Base-by-base conservation (phyloP, 2,888 invertebrate species). In the Tholera decimalis region DNA sequence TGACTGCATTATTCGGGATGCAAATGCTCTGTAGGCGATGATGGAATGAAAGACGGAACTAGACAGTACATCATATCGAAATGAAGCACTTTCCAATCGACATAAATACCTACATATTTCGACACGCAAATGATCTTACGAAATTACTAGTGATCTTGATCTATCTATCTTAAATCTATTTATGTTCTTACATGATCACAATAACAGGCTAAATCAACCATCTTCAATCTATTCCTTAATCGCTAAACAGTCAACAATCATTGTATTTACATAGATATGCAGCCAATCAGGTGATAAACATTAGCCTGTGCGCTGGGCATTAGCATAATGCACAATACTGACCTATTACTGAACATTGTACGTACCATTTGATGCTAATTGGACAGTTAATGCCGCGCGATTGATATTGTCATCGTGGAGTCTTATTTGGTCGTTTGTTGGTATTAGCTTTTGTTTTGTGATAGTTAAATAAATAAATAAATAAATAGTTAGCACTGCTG, bases 241-340 rank as follows among this genome's bases (percentile, higher is more conserved):
- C 79, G 79, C 79, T 74, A 41, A 67, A 76, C 70, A 73, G 82
- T 80, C 80, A 82, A 80, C 80, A 82, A 66, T 66, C 64, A 50
- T 61, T 62, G 73, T 80, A 81, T 85, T 84, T 83, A 80, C 85
- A 85, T 85, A 84, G 84, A 84, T 80, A 83, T 55, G 83, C 64
- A 71, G 63, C 63, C 80, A 80, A 79, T 80, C 80, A 80, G 73
- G 82, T 73, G 78, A 83, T 83, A 84, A 85, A 84, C 83, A 82
- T 80, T 77, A 79, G 55, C 58, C 72, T 80, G n/a, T n/a, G 70
- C 78, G 58, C 50, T 62, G 51, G 59, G 54, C 72, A 79, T 83
- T 83, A 83, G 77, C 83, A 75, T 85, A 83, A 82, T 80, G 61
- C 50, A 50, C 57, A 59, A 57, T 68, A 60, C 71, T 69, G 65